Conservation (phyloP, 2,797 vertebrate genomes). For the Ciconia nigra region DNA sequence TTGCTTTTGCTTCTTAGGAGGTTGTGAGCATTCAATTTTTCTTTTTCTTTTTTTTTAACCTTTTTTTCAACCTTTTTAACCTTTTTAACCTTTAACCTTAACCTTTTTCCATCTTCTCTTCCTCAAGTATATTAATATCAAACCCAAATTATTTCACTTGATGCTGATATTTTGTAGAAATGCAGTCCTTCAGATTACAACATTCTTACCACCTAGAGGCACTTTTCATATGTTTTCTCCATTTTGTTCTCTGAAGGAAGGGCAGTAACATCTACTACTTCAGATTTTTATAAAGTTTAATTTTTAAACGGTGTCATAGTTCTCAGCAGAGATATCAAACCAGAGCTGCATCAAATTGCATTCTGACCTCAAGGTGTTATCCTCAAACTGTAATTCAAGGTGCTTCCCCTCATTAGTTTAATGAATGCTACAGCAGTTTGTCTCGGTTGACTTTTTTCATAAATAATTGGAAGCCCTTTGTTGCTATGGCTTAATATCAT, state of each 20-base stretch:
- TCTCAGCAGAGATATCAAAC: slow-evolving; percentile 42
- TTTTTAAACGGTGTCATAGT: slow-evolving; percentile 25
- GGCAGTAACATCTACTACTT: background rate
- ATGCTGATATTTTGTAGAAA: background rate
- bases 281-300: background rate
- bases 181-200: background rate
- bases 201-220: background rate
- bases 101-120: background rate
- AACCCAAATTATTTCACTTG: background rate
- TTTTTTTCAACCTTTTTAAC: background rate
- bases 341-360: slow-evolving; percentile 28
- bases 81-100: background rate
- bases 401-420: slow-evolving; percentile 63
- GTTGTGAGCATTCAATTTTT: background rate
- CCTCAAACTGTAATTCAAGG: slow-evolving; percentile 34
- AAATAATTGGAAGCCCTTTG: slow-evolving; percentile 58
- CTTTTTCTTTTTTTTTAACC: too few species aligned
- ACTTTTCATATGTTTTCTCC: background rate
- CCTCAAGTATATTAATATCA: background rate
- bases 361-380: slow-evolving; percentile 54
- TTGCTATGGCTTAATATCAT: slow-evolving; percentile 36
- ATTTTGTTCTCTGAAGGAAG: background rate
- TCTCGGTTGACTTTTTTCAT: slow-evolving; percentile 59
- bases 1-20: background rate
- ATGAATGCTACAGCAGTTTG: slow-evolving; percentile 48